Conservation (phyloP, 2,113 vertebrate genomes). For the Carassius auratus region DNA sequence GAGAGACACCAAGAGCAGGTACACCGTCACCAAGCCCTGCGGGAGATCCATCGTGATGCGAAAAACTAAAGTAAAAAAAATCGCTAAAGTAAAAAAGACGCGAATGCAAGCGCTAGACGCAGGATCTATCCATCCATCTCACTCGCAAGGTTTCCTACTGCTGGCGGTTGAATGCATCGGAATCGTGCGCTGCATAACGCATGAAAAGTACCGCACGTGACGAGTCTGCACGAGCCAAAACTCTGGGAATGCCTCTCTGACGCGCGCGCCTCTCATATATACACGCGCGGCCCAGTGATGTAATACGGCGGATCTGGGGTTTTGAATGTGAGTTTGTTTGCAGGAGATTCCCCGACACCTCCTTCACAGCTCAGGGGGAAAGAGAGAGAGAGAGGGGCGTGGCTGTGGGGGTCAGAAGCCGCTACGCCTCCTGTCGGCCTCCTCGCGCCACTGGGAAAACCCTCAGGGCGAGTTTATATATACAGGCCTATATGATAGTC, state of each 20-base stretch:
- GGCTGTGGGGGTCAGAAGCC: neutral
- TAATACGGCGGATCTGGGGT: neutral
- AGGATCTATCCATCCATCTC: conserved; percentile 10
- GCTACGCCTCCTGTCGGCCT: conserved; percentile 32
- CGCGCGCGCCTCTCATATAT: conserved; percentile 39
- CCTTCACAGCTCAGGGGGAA: neutral
- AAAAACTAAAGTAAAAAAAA: neutral
- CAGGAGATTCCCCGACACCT: conserved; percentile 36
- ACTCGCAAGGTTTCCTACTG: neutral
- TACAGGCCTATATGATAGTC: neutral
- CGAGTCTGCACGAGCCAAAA: conserved; percentile 12
- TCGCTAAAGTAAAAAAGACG: no score
- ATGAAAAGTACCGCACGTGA: neutral
- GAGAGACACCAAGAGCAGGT: conserved; percentile 83
- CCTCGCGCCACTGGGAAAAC: neutral
- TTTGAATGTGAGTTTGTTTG: neutral
- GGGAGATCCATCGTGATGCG: conserved; percentile 78
- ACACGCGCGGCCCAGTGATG: conserved; percentile 41
- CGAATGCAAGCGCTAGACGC: neutral
- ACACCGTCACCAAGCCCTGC: conserved; percentile 77
- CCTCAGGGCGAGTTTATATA: neutral
- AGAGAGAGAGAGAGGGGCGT: neutral
- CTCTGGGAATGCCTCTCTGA: conserved; percentile 33
- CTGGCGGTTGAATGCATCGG: neutral
- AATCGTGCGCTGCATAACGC: conserved; percentile 26